A percentile compares a stretch with the other conserved stretches of the same genome.
phyloP scores from a whole-genome alignment of 2,888 invertebrate species.

The Sipha maydis region DNA sequence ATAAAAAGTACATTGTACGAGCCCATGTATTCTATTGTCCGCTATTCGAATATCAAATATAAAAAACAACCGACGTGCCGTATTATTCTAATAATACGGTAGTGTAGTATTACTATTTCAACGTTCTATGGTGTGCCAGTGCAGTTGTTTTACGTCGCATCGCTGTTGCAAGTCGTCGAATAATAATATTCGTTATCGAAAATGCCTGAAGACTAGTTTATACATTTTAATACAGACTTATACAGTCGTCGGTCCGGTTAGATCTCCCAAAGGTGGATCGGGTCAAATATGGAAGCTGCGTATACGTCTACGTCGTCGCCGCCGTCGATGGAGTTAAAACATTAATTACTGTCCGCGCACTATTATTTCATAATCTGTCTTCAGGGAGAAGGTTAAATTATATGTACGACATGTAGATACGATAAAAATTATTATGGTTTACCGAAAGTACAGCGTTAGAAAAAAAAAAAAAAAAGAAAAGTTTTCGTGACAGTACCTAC shows the following conservation, averaged over 20 bases:
- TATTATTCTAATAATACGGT: not conserved
- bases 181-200: not conserved
- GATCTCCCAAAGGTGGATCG: constrained; percentile 24
- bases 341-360: constrained; percentile 49
- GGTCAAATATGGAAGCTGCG: constrained; percentile 51
- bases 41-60: not conserved
- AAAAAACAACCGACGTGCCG: not conserved
- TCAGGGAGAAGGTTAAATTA: not conserved
- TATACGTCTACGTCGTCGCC: not conserved
- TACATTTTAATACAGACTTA: constrained; percentile 37
- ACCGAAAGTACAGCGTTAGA: not conserved
- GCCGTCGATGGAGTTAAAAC: constrained; percentile 38
- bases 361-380: constrained; percentile 45
- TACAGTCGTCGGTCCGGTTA: not conserved
- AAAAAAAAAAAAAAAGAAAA: not conserved
- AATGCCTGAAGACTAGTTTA: not conserved
- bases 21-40: not conserved
- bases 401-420: not conserved
- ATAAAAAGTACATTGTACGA: constrained; percentile 1
- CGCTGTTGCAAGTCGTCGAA: not conserved
- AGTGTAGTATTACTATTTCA: too few relatives aligned
- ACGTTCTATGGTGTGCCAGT: too few relatives aligned
- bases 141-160: not conserved
- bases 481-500: not conserved
- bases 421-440: constrained; percentile 24